Evolutionary conservation across 2,797 vertebrate species (phyloP).

Genomic region (Coilia nasus): DNA sequence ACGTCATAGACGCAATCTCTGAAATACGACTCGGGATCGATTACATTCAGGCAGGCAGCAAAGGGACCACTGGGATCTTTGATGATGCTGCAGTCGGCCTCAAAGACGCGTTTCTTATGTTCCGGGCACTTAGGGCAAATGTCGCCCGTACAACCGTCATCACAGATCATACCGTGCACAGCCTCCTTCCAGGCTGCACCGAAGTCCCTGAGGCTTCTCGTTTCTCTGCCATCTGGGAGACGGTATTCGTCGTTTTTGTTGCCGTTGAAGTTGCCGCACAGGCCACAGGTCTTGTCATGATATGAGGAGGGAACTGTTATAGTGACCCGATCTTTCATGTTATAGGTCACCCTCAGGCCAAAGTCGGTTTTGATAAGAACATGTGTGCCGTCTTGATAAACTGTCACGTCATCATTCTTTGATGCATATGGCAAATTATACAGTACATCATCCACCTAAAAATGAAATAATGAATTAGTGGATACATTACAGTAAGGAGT

Average conservation of each 20-base stretch:
- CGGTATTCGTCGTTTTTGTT: constrained; percentile 56
- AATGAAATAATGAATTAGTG: background rate
- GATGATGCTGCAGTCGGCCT: constrained; percentile 57
- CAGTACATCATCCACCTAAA: constrained; percentile 59
- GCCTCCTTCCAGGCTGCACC: constrained; percentile 52
- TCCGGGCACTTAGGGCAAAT: constrained; percentile 53
- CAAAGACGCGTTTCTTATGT: constrained; percentile 39
- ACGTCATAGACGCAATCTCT: constrained; percentile 62
- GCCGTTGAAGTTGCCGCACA: constrained; percentile 69
- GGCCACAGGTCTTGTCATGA: constrained; percentile 57
- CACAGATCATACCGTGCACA: constrained; percentile 38
- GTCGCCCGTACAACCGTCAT: constrained; percentile 49
- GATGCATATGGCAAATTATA: constrained; percentile 56
- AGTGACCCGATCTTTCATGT: constrained; percentile 57
- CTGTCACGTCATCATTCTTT: constrained; percentile 50
- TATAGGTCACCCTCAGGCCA: constrained; percentile 65
- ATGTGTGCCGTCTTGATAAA: constrained; percentile 53
- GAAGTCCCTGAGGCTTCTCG: constrained; percentile 61
- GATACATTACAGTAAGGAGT: background rate
- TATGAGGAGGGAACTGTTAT: constrained; percentile 66
- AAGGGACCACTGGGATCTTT: constrained; percentile 52
- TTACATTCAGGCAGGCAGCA: constrained; percentile 37
- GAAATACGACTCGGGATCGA: constrained; percentile 59
- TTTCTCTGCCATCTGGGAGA: constrained; percentile 65
- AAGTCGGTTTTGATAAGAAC: constrained; percentile 54